Evolutionary conservation across 2,113 vertebrate genomes (phyloP), one percentile per base, ranked within the genome.

Genomic region (Halcyon malimbica): DNA sequence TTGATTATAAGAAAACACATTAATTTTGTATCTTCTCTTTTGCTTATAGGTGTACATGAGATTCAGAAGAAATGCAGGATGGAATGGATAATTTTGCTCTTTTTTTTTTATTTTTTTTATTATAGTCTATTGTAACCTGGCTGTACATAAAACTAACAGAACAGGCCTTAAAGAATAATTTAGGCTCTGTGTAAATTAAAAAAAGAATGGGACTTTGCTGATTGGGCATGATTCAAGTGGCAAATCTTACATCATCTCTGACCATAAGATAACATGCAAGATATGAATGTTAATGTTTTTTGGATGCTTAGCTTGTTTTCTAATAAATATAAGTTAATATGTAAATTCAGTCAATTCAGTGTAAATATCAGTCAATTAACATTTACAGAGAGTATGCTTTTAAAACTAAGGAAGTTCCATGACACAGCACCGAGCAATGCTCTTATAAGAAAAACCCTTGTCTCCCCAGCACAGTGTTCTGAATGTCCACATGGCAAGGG

Each of bases 301-400:
- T 96, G 97, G 95, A 97, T 97, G 97, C 96, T 97, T 97, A 93
- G 96, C 95, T 97, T 98, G 97, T 98, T 98, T 98, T 98, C 96
- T 97, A 96, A 98, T 97, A 97, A 97, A 97, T 95, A 97, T 98
- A 98, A 97, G 67, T 96, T 98, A 97, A 96, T 91, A 96, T 97
- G 96, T 97, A 97, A 94, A 96, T 96, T 96, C 93, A 95, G 57
- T 60, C 73, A 70, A 44, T 80, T 91, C 97, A 92, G 65, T 98
- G 98, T 98, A 98, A 98, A 98, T 98, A 98, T 93, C 93, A 95
- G 70, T 87, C 96, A 95, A 50, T 96, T 97, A 97, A 97, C 97
- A 96, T 95, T 98, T 97, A 94, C 94, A 96, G 95, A 98, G 97
- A 96, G 78, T 98, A 97, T 13, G 94, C 97, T 98, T 98, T 97